Percentiles rank a stretch among this genome's conserved stretches.
phyloP scores from a whole-genome alignment of 64 coral and sea anemone species.

The Montipora foliosa region DNA sequence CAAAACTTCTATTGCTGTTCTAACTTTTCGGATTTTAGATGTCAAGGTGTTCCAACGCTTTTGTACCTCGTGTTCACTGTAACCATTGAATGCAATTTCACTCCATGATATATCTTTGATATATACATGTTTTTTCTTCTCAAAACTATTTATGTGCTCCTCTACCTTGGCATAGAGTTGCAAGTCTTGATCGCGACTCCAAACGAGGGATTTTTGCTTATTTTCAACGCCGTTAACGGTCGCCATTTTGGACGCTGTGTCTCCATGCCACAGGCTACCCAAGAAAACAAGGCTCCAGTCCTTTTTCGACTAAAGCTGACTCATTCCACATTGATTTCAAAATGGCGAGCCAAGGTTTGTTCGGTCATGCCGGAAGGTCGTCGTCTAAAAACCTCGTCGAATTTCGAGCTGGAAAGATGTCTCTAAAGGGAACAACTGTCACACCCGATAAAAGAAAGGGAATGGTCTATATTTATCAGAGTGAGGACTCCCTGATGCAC shows the following conservation, averaged over 20 bases:
- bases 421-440: constrained; percentile 94
- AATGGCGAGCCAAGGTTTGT: constrained; percentile 88
- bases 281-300: neutral
- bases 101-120: constrained; percentile 45
- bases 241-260: neutral
- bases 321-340: constrained; percentile 45
- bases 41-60: constrained; percentile 20
- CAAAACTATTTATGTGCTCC: neutral
- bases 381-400: constrained; percentile 96
- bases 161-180: constrained; percentile 24
- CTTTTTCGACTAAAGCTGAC: neutral
- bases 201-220: neutral
- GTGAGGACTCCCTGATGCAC: constrained; percentile 98
- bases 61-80: neutral
- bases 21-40: constrained; percentile 52
- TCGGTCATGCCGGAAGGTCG: constrained; percentile 75
- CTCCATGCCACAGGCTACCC: too few relatives aligned
- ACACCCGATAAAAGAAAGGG: constrained; percentile 98
- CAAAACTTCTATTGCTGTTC: constrained; percentile 66
- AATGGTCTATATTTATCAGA: constrained; percentile 97
- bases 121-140: neutral
- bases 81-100: constrained; percentile 21
- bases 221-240: neutral
- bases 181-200: constrained; percentile 18
- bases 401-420: constrained; percentile 99